Evolutionary conservation across 2,888 invertebrate genomes (phyloP).

Genomic region (Plemyria rubiginata): DNA sequence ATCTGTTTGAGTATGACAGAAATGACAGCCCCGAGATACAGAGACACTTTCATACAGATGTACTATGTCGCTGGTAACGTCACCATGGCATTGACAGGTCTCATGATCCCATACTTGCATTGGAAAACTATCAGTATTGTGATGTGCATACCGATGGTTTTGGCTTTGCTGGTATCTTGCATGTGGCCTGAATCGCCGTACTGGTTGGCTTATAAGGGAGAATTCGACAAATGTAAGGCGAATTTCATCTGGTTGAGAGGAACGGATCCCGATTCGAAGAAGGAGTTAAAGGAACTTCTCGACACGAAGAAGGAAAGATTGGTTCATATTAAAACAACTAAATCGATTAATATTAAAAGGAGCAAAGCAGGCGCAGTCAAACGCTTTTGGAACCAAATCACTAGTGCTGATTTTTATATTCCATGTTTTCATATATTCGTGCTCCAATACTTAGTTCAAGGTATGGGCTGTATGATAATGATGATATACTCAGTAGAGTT

Average conservation of each 20-base stretch:
- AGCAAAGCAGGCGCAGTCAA: too few relatives aligned
- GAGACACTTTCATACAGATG: conserved; percentile 31
- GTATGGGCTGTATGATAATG: too few relatives aligned
- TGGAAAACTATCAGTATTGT: conserved; percentile 40
- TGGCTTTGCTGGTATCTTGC: conserved; percentile 30
- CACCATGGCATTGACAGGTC: conserved; percentile 17
- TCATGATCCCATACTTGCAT: conserved; percentile 35
- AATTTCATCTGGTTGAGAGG: conserved; percentile 41
- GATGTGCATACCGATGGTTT: conserved; percentile 33
- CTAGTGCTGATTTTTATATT: too few relatives aligned
- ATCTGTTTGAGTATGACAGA: conserved; percentile 38
- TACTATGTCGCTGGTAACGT: neutral
- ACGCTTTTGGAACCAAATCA: too few relatives aligned
- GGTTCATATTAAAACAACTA: too few relatives aligned
- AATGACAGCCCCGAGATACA: conserved; percentile 39
- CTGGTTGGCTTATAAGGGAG: conserved; percentile 43
- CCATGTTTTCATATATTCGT: too few relatives aligned
- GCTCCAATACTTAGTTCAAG: too few relatives aligned
- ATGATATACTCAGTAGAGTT: too few relatives aligned
- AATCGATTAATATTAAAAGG: too few relatives aligned
- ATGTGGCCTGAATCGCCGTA: conserved; percentile 44
- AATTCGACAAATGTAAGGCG: conserved; percentile 34
- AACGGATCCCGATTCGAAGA: conserved; percentile 19
- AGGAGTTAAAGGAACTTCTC: conserved; percentile 14
- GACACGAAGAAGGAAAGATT: conserved; percentile 1